phyloP scores from a whole-genome alignment of 1,140 invertebrate species.

The Dreissena rostriformis region DNA sequence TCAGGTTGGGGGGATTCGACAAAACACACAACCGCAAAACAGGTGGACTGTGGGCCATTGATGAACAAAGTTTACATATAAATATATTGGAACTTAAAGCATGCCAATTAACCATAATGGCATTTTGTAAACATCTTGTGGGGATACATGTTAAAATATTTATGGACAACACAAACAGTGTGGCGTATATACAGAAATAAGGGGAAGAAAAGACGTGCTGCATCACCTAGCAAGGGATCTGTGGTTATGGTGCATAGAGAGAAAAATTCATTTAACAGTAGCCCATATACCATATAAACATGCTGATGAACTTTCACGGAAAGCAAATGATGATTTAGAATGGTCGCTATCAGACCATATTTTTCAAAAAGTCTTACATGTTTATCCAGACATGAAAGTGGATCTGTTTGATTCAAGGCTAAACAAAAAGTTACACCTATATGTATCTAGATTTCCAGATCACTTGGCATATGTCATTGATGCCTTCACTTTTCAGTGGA shows the following conservation, averaged over 20 bases:
- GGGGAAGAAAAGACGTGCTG: too few species aligned
- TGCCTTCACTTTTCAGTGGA: constrained; percentile 8
- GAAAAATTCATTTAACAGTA: neutral
- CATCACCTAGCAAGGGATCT: constrained; percentile 6
- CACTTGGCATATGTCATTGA: neutral
- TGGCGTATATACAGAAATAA: too few species aligned
- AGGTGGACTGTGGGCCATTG: too few species aligned
- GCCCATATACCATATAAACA: constrained; percentile 19
- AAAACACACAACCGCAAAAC: too few species aligned
- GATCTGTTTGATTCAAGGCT: constrained; percentile 17
- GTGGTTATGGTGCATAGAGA: constrained; percentile 30
- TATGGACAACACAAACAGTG: too few species aligned
- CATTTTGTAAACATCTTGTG: too few species aligned
- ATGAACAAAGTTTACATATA: too few species aligned
- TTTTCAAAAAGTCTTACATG: neutral
- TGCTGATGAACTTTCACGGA: constrained; percentile 10
- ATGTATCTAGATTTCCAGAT: constrained; percentile 16
- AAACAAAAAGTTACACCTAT: neutral
- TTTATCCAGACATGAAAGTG: neutral
- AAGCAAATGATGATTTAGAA: constrained; percentile 21
- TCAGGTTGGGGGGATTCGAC: too few species aligned
- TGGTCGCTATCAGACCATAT: neutral
- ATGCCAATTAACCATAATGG: too few species aligned
- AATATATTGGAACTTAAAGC: too few species aligned
- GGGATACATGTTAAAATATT: too few species aligned